Base-by-base conservation (phyloP, 2,797 vertebrate genomes). In the Chiloscyllium punctatum region DNA sequence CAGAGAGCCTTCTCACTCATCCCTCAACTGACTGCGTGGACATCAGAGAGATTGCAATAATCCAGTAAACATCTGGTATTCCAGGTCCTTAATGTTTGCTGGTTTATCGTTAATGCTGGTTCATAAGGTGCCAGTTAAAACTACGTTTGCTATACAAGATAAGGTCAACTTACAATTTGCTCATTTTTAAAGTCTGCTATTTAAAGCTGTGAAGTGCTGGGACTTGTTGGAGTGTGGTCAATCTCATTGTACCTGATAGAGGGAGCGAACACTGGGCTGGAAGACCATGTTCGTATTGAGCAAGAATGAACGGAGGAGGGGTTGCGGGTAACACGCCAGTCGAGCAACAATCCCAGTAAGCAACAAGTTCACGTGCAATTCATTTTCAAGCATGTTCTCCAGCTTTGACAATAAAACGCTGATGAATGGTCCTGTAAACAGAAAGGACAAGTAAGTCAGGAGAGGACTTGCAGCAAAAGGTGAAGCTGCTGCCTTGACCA, bases 251-350 rank as follows among this genome's bases (percentile, higher is more conserved):
- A 99, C 99, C 99, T 99, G 99, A 96, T 99, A 99, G 51, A 99
- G 98, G 0, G 99, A 99, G 95, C 98, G 98, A 37, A 99, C 98
- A 0, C 98, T 99, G 0, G 99, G 99, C 98, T 99, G 99, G 96
- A 99, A 99, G 95, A 99, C 99, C 98, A 99, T 97, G 97, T 98
- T 99, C 97, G 99, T 99, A 97, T 99, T 99, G 97, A 99, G 98
- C 92, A 99, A 98, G 96, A 99, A 99, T 51, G 99, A 99, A 87
- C 98, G 98, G 95, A 99, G 98, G 3, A 99, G 98, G 0, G 99
- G 99, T 97, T 99, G 99, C 16, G 99, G 99, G 96, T 99, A 99
- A 95, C 98, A 97, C 30, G 99, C 99, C 96, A 99, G 96, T 97
- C 99, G 99, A 23, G 98, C 98, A 96, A 99, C 97, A 97, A 99